phyloP scores from a whole-genome alignment of 2,888 invertebrate genomes.

The Mechanitis mazaeus region DNA sequence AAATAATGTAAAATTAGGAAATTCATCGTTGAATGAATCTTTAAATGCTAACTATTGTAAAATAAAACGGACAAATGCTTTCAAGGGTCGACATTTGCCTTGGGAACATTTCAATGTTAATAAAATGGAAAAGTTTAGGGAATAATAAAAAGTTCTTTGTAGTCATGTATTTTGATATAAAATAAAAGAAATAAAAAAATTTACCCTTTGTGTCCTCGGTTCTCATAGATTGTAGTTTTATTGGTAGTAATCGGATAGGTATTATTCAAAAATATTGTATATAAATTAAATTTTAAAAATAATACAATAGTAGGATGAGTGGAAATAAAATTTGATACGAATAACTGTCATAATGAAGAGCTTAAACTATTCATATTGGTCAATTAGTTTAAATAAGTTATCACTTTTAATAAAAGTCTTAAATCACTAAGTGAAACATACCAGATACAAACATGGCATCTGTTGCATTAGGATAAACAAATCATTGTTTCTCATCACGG shows the following conservation, averaged over 20 bases:
- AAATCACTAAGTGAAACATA: conserved; percentile 27
- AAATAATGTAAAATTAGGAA: no score
- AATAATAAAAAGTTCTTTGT: conserved; percentile 19
- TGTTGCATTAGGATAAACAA: conserved; percentile 51
- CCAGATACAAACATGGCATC: conserved; percentile 26
- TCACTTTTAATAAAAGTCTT: neutral
- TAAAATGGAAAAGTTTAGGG: conserved; percentile 21
- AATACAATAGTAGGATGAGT: no score
- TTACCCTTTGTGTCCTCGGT: neutral
- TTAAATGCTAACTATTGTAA: neutral
- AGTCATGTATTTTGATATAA: conserved; percentile 12
- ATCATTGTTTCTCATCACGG: conserved; percentile 37
- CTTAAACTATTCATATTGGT: no score
- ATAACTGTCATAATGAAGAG: no score
- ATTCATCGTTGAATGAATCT: neutral
- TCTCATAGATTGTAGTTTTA: neutral
- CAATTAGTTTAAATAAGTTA: neutral
- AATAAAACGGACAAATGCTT: neutral
- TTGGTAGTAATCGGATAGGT: no score
- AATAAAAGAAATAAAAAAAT: neutral
- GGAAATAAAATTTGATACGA: no score
- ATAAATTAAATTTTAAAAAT: no score
- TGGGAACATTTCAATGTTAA: conserved; percentile 19
- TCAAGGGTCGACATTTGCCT: conserved; percentile 14
- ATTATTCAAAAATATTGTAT: no score